Base-by-base conservation (phyloP, 64 coral and sea anemone genomes). In the Montipora foliosa region DNA sequence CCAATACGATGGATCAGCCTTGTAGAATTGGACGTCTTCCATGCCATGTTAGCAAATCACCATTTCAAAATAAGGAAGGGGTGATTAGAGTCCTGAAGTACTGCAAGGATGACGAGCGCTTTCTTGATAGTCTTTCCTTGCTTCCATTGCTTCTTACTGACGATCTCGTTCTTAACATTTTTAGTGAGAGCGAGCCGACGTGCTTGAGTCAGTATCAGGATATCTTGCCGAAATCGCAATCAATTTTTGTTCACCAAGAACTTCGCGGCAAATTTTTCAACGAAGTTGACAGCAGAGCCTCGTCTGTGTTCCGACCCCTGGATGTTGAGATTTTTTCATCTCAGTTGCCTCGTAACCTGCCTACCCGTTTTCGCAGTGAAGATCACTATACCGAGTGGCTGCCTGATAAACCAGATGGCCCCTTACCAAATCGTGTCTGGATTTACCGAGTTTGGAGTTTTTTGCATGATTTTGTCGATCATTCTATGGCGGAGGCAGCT, bases 101-200 rank as follows among this genome's bases (percentile, higher is more conserved):
- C 75, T 93, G 91, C n/a, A 88, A 80, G 48, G 25, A 74, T 3
- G 74, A 49, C 0, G 74, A 79, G 17, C 11, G 17, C 6, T 88
- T 93, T 73, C 3, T 55, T 0, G 59, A 88, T 51, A 47, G 49
- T 5, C 76, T 93, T 4, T 22, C 76, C 25, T 83, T 83, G 4
- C 76, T 93, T 2, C 91, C 91, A 1, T 20, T 93, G 16, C 77
- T 93, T 12, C 61, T 93, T n/a, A 93, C 91, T 10, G 47, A 88
- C 74, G 91, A 93, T 37, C 20, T 58, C 10, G 2, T 19, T 0
- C 69, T 93, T 2, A 15, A 61, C 2, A 13, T 17, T 0, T 88
- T 93, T 59, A 61, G 19, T 37, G 10, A 52, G 5, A 6, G 4
- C 16, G 0, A 73, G 4, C 91, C 83, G 0, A 68, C 50, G 2